Evolutionary conservation across 53 echinoderm and acorn worm genomes (phyloP).

Genomic region (Echinarachnius parma): DNA sequence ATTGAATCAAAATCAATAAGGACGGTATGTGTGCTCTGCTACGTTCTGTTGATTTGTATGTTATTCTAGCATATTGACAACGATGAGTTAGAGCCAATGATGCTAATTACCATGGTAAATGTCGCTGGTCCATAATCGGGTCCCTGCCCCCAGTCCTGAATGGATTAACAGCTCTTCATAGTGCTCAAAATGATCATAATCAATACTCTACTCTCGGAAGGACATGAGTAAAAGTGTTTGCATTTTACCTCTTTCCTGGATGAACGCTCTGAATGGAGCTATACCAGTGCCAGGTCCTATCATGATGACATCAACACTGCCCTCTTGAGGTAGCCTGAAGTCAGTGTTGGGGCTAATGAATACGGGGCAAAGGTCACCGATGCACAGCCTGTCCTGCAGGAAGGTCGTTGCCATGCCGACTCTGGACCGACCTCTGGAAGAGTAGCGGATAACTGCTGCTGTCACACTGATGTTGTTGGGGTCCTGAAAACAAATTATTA

Average conservation of each 20-base stretch:
- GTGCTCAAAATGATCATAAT: no score
- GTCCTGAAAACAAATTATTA: conserved; percentile 8
- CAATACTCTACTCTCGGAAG: no score
- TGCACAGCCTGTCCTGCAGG: conserved; percentile 37
- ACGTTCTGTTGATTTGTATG: no score
- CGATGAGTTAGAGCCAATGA: no score
- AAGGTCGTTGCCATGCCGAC: conserved; percentile 43
- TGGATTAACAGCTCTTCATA: no score
- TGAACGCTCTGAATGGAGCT: conserved; percentile 43
- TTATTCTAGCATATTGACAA: no score
- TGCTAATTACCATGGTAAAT: no score
- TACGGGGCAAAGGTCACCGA: conserved; percentile 33
- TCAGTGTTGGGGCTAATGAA: conserved; percentile 46
- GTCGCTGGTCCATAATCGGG: no score
- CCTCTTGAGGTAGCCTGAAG: conserved; percentile 34
- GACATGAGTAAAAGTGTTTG: no score
- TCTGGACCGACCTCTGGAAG: conserved; percentile 10
- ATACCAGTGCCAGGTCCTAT: conserved; percentile 43
- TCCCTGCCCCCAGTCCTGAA: no score
- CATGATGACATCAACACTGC: conserved; percentile 16
- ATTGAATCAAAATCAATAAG: no score
- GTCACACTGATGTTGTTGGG: conserved; percentile 35
- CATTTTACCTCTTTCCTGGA: conserved; percentile 44
- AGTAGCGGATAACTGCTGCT: conserved; percentile 39
- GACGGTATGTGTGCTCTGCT: no score